These are phyloP conservation scores for Drosophila varians DNA, from an alignment of 1,140 invertebrate species.

Conservation along the genomic window DNA sequence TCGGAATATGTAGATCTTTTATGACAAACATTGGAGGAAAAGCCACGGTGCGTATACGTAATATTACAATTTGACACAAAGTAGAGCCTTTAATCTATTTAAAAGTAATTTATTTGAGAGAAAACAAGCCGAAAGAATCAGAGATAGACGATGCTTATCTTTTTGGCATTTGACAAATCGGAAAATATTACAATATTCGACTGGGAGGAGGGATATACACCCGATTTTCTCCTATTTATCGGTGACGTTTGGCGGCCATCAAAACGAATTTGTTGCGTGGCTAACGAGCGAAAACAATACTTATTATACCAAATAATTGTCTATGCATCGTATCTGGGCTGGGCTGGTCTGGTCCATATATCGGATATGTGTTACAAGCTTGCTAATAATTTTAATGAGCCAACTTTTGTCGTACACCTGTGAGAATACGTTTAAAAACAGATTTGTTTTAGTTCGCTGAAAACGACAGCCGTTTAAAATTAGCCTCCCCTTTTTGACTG, in stretches of 20 bases:
- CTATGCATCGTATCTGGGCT: constrained; percentile 4
- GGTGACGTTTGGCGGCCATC: constrained; percentile 48
- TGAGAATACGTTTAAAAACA: constrained; percentile 78
- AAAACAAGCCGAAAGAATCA: background rate
- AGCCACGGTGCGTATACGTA: background rate
- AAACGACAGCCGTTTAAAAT: constrained; percentile 66
- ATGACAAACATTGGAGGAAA: background rate
- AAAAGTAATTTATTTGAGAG: background rate
- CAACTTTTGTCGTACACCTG: constrained; percentile 75
- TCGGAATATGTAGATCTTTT: background rate
- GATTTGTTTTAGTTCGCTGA: constrained; percentile 66
- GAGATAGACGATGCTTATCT: background rate
- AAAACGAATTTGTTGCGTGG: constrained; percentile 38
- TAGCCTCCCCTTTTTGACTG: constrained; percentile 55
- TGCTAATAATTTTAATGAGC: constrained; percentile 80
- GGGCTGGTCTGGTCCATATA: no score
- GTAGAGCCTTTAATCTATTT: background rate
- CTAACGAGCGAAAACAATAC: constrained; percentile 24
- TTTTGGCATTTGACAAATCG: background rate
- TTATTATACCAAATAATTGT: constrained; percentile 38
- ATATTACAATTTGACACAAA: background rate
- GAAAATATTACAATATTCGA: constrained; percentile 3
- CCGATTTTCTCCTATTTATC: constrained; percentile 24
- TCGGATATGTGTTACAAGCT: constrained; percentile 31
- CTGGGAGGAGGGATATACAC: background rate